Evolutionary conservation across 2,113 vertebrate genomes (phyloP).

Genomic region (Otus sunia): DNA sequence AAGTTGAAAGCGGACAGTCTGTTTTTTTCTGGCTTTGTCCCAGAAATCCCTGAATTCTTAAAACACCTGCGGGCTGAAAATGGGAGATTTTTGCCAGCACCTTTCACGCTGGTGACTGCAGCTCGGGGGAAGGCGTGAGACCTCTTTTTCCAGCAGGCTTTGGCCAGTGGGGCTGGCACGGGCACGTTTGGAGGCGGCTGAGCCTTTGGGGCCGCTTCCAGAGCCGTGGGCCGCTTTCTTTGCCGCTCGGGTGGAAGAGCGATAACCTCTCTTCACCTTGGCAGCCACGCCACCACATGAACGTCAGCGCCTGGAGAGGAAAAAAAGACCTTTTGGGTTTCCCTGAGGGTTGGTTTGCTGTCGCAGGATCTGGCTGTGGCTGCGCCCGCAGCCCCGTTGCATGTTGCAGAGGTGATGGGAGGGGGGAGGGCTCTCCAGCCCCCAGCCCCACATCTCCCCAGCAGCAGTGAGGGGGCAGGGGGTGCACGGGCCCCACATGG

Average conservation of each 20-base stretch:
- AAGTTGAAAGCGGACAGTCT: background rate
- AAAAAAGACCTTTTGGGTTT: background rate
- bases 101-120: background rate
- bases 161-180: fast-evolving
- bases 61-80: background rate
- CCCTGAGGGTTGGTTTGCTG: fast-evolving
- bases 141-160: background rate
- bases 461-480: background rate
- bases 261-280: background rate
- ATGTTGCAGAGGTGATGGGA: background rate
- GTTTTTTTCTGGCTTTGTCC: background rate
- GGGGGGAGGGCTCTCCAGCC: background rate
- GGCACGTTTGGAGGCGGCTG: background rate
- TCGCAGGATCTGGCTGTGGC: background rate
- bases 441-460: background rate
- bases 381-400: background rate
- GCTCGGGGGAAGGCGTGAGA: background rate
- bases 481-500: fast-evolving
- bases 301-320: no score
- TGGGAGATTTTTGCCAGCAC: background rate
- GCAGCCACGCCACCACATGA: fast-evolving
- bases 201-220: background rate
- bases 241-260: background rate
- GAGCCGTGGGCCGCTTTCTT: background rate
- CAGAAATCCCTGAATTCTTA: background rate